Evolutionary conservation across 2,888 invertebrate genomes (phyloP).

Genomic region (Gastrophysa polygoni): DNA sequence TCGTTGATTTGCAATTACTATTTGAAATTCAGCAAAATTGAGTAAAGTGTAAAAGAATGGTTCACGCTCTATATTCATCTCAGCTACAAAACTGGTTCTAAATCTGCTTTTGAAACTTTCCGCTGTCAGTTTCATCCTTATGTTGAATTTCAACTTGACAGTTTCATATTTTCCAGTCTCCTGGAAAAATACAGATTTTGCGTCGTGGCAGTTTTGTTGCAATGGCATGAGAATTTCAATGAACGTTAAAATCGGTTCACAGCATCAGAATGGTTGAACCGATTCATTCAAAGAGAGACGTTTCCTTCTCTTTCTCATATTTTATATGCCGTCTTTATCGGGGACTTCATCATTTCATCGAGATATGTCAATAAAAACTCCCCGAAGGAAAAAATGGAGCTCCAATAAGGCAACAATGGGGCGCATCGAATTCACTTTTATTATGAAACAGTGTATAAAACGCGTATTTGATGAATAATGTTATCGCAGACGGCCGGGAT

Average conservation of each 20-base stretch:
- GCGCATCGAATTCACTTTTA: slow-evolving; percentile 57
- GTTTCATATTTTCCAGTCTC: too few species aligned
- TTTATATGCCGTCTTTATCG: background rate
- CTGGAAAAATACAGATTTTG: too few species aligned
- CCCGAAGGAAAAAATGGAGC: slow-evolving; percentile 36
- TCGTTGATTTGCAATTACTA: too few species aligned
- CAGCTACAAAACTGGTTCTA: too few species aligned
- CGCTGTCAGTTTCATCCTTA: too few species aligned
- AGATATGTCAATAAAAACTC: slow-evolving; percentile 1
- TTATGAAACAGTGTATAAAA: slow-evolving; percentile 58
- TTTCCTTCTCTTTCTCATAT: background rate
- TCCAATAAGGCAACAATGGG: slow-evolving; percentile 42
- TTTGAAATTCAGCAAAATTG: too few species aligned
- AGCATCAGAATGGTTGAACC: background rate
- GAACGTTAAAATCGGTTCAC: background rate
- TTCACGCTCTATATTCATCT: too few species aligned
- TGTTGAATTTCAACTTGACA: too few species aligned
- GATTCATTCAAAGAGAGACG: background rate
- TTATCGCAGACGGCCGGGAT: slow-evolving; percentile 49
- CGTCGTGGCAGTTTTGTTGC: too few species aligned
- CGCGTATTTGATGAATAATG: slow-evolving; percentile 59
- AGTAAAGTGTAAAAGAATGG: too few species aligned
- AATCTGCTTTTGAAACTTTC: too few species aligned
- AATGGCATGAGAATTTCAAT: too few species aligned
- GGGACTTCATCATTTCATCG: slow-evolving; percentile 10